Evolutionary conservation across 1,140 invertebrate genomes (phyloP), one percentile per base, ranked within the genome.

Genomic region (Telenomus remus): DNA sequence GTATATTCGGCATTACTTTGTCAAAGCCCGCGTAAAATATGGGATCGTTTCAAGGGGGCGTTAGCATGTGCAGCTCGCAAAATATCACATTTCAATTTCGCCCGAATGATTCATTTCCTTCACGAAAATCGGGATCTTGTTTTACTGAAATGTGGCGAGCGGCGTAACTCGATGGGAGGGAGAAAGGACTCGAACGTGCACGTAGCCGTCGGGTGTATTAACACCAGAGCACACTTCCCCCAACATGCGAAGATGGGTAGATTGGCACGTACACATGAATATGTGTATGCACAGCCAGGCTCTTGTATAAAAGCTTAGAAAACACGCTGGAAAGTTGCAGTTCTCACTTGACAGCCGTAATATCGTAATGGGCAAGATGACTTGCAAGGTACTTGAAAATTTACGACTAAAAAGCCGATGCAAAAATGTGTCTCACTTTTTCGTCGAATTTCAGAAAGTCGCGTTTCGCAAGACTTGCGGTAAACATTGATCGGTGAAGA

Each of bases 291-390:
- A 76, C 49, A 69, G 51, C 57, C 61, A 47, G 59, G 60, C 9
- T 72, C 50, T 44, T 75, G 79, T 87, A 86, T 87, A 87, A 86
- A 87, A 86, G 82, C 79, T 70, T 80, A 79, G 83, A 76, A 80
- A 81, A 77, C 42, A 80, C 76, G 72, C 54, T 80, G 71, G 80
- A 84, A 84, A 84, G 83, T 84, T 78, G 79, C 83, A 87, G 86
- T 87, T 85, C 80, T 80, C 59, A 82, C 78, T 66, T 80, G 78
- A 78, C 77, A 79, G 79, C 76, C 79, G 79, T 79, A 81, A 86
- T 80, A 83, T 69, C 79, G 48, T 79, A 79, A 83, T 75, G 64
- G 68, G 73, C 80, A 56, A 81, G 76, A 86, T 85, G 81, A 81
- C 55, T 80, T 77, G 78, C 53, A 87, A 87, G 86, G 85, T 87